Base-by-base conservation (phyloP, 2,113 vertebrate species). In the Pseudolaguvia tuberculata region DNA sequence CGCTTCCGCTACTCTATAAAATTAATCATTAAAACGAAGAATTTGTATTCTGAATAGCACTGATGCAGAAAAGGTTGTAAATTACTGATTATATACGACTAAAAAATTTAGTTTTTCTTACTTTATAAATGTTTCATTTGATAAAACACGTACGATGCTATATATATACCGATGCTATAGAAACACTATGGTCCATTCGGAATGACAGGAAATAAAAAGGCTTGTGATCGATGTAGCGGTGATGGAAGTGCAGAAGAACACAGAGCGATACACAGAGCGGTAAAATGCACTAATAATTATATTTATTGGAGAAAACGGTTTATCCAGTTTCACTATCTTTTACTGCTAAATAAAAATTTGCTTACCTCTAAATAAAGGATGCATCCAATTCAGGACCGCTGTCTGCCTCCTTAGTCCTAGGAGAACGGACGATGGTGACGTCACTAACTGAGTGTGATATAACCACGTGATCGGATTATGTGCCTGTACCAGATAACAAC, bases 391-490 rank as follows among this genome's bases (percentile, higher is more conserved):
- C 29, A 21, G 14, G 5, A 42, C 15, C 11, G 21, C 55, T 10
- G 18, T 29, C 25, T 20, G 20, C 15, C 13, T 21, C 20, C 21
- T 61, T 17, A 5, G 48, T 55, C 2, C 12, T 65, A 48, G 18
- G 35, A 25, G 66, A 61, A 25, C 56, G n/a, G 55, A 53, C 53
- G 75, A 12, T 21, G 3, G 29, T 70, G 74, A 76, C 75, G 75
- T 76, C 75, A 70, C 27, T 70, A 45, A 17, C 4, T 10, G 6
- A 47, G 31, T 18, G 29, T 50, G 29, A n/a, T 13, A 29, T 61
- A 25, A 51, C 39, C 75, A 76, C 75, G 75, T 76, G 75, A 76
- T 53, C 20, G 52, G 66, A 52, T 70, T 66, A 66, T 47, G 39
- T 75, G 21, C 35, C 25, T 20, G 72, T 27, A 13, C 27, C 39